Conservation (phyloP, 1,140 invertebrate species). For the Cephus cinctus region DNA sequence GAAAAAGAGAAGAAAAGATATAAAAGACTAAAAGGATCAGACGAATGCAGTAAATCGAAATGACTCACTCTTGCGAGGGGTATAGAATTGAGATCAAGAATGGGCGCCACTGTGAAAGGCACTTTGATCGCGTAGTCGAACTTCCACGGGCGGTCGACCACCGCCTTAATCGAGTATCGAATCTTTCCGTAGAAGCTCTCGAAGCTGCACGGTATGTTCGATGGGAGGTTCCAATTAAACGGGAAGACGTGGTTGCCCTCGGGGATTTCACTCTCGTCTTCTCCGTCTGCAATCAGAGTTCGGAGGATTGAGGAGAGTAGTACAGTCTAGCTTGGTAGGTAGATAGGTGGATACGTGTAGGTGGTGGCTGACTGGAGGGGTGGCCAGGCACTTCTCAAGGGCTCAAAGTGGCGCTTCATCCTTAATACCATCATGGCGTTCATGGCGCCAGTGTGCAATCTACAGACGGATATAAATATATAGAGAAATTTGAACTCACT, state of each 20-base stretch:
- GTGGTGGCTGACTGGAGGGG: too few relatives aligned
- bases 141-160: slow-evolving; percentile 58
- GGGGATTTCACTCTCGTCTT: slow-evolving; percentile 14
- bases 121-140: slow-evolving; percentile 57
- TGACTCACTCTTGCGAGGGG: slow-evolving; percentile 5
- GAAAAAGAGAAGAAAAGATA: background rate
- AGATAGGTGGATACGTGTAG: background rate
- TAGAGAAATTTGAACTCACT: background rate
- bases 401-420: too few relatives aligned
- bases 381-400: too few relatives aligned
- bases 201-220: slow-evolving; percentile 52
- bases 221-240: slow-evolving; percentile 54
- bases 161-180: slow-evolving; percentile 57
- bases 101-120: slow-evolving; percentile 48
- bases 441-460: too few relatives aligned
- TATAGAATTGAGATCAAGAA: slow-evolving; percentile 8
- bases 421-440: too few relatives aligned
- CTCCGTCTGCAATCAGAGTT: background rate
- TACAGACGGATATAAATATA: too few relatives aligned
- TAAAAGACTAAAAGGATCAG: background rate
- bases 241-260: slow-evolving; percentile 54
- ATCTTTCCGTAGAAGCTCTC: slow-evolving; percentile 59
- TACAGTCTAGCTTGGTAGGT: background rate
- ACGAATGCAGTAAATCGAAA: background rate
- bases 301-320: background rate